Conservation (phyloP, 2,113 vertebrate species). For the Anolis carolinensis region DNA sequence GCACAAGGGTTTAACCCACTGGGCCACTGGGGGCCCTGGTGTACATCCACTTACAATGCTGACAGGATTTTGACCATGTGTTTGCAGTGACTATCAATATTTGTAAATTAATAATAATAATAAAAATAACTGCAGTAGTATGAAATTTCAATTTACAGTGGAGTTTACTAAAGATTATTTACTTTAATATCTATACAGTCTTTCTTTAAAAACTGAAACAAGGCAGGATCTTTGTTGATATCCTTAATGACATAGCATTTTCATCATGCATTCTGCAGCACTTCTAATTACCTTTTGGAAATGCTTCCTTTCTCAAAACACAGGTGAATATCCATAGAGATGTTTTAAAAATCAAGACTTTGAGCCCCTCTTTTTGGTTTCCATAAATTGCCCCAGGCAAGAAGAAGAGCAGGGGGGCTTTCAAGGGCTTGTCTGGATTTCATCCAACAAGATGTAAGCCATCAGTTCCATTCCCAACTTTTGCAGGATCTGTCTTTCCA, state of each 20-base stretch:
- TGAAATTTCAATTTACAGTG: too few relatives aligned
- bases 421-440: slow-evolving; percentile 8
- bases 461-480: slow-evolving; percentile 23
- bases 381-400: not conserved
- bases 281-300: not conserved
- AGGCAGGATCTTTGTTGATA: not conserved
- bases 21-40: too few relatives aligned
- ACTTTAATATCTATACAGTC: not conserved
- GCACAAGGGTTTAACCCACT: too few relatives aligned
- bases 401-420: not conserved
- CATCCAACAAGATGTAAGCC: slow-evolving; percentile 28
- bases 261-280: not conserved
- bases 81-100: too few relatives aligned
- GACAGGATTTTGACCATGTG: too few relatives aligned
- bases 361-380: not conserved
- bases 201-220: not conserved
- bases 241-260: not conserved
- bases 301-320: not conserved
- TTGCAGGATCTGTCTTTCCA: slow-evolving; percentile 20
- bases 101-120: too few relatives aligned
- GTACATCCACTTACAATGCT: too few relatives aligned
- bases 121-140: too few relatives aligned
- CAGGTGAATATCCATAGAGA: not conserved
- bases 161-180: too few relatives aligned
- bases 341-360: not conserved